Percentiles rank a stretch among this genome's conserved stretches.
Conservation (phyloP, 2,888 invertebrate genomes). For the Gryllus longicercus region DNA sequence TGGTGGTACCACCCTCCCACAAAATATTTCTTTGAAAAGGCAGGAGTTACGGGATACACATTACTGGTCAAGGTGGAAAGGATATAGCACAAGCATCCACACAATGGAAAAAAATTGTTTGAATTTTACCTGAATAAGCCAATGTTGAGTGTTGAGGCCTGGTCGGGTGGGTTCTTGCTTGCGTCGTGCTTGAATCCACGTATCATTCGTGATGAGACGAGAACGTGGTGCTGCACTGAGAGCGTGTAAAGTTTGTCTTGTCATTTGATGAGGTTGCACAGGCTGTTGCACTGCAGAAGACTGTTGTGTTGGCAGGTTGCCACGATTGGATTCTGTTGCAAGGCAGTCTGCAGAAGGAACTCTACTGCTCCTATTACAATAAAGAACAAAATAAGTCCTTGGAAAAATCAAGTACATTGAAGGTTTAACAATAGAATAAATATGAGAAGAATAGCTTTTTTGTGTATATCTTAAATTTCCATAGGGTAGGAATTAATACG, state of each 20-base stretch:
- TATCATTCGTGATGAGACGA: constrained; percentile 65
- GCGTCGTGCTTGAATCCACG: constrained; percentile 68
- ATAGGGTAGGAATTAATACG: no score
- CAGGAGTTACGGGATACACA: neutral
- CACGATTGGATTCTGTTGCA: constrained; percentile 48
- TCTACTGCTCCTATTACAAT: constrained; percentile 53
- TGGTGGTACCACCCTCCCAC: neutral
- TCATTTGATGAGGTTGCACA: constrained; percentile 57
- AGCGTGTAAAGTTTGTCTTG: constrained; percentile 65
- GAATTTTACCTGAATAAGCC: constrained; percentile 73
- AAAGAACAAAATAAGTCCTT: neutral
- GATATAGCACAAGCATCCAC: neutral
- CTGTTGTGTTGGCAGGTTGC: constrained; percentile 59
- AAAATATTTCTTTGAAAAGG: neutral
- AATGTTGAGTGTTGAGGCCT: constrained; percentile 75
- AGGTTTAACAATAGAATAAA: no score
- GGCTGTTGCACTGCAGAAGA: constrained; percentile 45
- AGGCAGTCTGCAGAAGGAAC: constrained; percentile 61
- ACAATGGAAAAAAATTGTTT: neutral
- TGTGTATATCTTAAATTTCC: no score
- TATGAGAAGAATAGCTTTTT: no score
- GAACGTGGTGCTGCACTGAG: constrained; percentile 76
- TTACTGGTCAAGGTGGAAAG: neutral
- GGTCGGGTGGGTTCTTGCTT: constrained; percentile 57
- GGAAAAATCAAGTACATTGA: no score